Base-by-base conservation (phyloP, 2,113 vertebrate species). In the Ictalurus punctatus region DNA sequence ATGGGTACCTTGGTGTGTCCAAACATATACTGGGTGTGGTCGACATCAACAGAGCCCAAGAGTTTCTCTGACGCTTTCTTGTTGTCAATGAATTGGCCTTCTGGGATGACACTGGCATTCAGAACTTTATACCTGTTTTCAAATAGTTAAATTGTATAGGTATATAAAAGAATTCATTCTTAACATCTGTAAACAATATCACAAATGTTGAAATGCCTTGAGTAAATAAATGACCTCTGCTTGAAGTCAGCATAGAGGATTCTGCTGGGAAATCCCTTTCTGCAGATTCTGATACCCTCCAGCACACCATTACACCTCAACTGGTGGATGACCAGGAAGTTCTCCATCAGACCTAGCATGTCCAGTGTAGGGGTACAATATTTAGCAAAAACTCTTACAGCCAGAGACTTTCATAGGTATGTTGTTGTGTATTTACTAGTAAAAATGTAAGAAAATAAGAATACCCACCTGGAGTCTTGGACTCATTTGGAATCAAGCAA, bases 401-500 rank as follows among this genome's bases (percentile, higher is more conserved):
- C 1, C 1, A 34, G 1, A 34, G 34, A 34, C 34, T 1, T 34
- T 34, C 34, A 34, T 34, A 34, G 34, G 34, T 34, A 34, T 34
- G 34, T 34, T 34, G 34, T 34, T 34, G 34, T 34, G 34, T 34
- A 34, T 34, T 34, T 34, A 34, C 34, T 34, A 34, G 34, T 34
- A 34, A 34, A 34, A 34, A 34, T 34, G 34, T 34, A 34, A 34
- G 34, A 34, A 34, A 34, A 34, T 34, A 34, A 34, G 34, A 34
- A 34, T 34, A 34, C 34, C 34, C 34, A 34, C 34, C 34, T 34
- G 34, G 34, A 34, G 34, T 34, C 34, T 48, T 48, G 97, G 97
- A 97, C 92, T 98, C 97, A 91, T 98, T 98, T 76, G 98, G 98
- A 94, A 98, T 98, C 91, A 98, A 92, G 14, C 97, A 98, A 0